Evolutionary conservation across 2,113 vertebrate species (phyloP), one percentile per base, ranked within the genome.

Genomic region (Hypanus sabinus): DNA sequence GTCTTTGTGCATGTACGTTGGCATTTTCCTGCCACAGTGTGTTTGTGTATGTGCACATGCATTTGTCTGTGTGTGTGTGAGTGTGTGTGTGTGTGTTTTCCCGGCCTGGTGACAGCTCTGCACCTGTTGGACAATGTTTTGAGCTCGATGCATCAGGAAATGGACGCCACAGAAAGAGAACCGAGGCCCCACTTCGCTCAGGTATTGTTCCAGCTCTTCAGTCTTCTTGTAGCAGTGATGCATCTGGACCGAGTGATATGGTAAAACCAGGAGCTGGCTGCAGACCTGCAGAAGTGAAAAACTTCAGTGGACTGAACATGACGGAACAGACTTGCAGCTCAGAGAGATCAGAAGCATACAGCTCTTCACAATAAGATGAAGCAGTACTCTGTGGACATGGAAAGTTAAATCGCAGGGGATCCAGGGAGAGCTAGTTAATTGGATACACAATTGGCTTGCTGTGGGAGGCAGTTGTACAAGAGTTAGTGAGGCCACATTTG

Each of bases 121-220:
- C 87, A 96, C 96, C 94, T 96, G 95, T 77, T 96, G 96, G 7
- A 95, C 93, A 0, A 96, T 94, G 81, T 95, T 95, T 94, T 96
- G 96, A 4, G 94, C 95, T 5, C 94, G 88, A 16, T 96, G 95
- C 36, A 96, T 94, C 18, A 96, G 93, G 75, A 94, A 94, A 2
- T 5, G 94, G 0, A 46, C 83, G 2, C 95, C 94, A 0, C 46
- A 38, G 80, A 96, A 96, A 65, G 95, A 94, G 14, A 96, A 95
- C 0, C 76, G 94, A 0, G 79, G 85, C 18, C 38, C 73, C 24
- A 96, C 94, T 92, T 94, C 94, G 20, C 3, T 60, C 87, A 96
- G 94, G 68, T 1, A 46, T 0, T 38, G 57, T 24, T 1, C 57
- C 24, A 76, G 93, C 3, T 22, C 24, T 60, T 95, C 94, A 0